A percentile compares a stretch with the other conserved stretches of the same genome.
Conservation (phyloP, 2,113 vertebrate species). For the Oplegnathus fasciatus region DNA sequence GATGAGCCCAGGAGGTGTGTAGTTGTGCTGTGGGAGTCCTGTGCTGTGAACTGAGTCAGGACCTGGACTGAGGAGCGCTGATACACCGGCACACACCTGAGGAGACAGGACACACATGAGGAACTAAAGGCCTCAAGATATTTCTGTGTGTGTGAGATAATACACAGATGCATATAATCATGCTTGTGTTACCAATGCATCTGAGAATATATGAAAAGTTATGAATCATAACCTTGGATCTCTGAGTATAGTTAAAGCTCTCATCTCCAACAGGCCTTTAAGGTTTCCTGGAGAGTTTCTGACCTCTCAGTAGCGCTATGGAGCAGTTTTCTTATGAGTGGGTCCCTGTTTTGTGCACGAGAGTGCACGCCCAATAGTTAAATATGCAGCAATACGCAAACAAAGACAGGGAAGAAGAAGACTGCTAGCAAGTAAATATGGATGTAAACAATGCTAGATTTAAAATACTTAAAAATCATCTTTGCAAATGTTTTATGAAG, state of each 20-base stretch:
- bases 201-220: background rate
- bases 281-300: background rate
- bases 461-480: too few relatives aligned
- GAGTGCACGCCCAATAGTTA: too few relatives aligned
- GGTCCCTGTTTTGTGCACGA: background rate
- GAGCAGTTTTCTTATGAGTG: background rate
- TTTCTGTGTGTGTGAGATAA: background rate
- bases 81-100: slow-evolving; percentile 81
- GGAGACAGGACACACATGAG: slow-evolving; percentile 7
- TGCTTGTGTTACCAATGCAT: background rate
- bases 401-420: too few relatives aligned
- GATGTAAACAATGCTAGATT: too few relatives aligned
- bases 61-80: slow-evolving; percentile 82
- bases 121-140: background rate
- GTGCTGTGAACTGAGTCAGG: slow-evolving; percentile 82
- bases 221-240: background rate
- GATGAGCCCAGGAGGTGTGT: slow-evolving; percentile 79
- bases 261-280: background rate
- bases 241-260: background rate
- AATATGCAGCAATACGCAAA: too few relatives aligned
- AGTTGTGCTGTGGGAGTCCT: slow-evolving; percentile 59
- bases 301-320: background rate
- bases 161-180: background rate
- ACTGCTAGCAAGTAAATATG: too few relatives aligned
- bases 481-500: too few relatives aligned